Conservation (phyloP, 2,113 vertebrate genomes). For the Sialia sialis region DNA sequence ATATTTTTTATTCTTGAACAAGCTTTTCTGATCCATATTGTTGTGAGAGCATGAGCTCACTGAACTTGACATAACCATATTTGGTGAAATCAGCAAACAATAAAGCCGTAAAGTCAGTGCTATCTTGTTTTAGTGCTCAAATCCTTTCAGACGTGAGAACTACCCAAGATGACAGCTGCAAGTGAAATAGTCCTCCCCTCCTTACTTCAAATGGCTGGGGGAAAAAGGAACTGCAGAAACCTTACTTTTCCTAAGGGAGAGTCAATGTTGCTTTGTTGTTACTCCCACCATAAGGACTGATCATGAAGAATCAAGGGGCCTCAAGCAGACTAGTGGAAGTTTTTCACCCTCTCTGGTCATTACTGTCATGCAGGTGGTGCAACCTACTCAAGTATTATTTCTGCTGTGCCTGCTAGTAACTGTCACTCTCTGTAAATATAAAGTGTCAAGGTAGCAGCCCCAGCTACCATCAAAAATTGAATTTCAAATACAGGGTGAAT, state of each 20-base stretch:
- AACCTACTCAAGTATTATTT: neutral
- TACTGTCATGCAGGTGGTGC: neutral
- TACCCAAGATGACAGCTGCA: neutral
- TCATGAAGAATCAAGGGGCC: neutral
- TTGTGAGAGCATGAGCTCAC: neutral
- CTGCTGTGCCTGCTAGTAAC: neutral
- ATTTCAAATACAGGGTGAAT: neutral
- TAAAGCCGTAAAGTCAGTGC: neutral
- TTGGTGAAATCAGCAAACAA: neutral
- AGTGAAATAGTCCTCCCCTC: neutral
- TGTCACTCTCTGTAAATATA: neutral
- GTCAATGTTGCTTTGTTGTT: neutral
- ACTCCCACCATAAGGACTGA: neutral
- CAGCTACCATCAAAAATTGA: neutral
- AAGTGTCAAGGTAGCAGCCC: neutral
- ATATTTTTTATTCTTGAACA: neutral
- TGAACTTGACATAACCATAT: neutral
- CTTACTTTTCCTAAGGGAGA: neutral
- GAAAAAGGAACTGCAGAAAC: neutral
- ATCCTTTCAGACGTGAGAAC: neutral
- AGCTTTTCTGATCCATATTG: neutral
- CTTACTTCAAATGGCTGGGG: neutral
- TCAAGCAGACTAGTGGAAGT: neutral
- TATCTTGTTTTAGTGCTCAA: neutral
- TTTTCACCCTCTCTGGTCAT: neutral